Evolutionary conservation across 2,113 vertebrate species (phyloP).

Genomic region (Neodon shergylaensis): DNA sequence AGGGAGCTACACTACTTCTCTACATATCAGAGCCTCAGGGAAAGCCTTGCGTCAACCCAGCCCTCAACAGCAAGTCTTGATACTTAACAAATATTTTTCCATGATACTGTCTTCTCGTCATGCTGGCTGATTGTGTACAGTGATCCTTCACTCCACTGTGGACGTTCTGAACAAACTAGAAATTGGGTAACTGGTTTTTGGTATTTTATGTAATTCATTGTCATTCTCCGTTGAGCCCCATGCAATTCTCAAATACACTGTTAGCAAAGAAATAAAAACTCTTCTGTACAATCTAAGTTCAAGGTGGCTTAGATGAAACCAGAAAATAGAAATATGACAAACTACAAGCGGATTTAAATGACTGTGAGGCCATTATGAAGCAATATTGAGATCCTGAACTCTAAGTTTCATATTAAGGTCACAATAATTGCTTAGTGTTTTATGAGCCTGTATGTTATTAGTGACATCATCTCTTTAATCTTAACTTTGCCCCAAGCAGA

Average conservation of each 20-base stretch:
- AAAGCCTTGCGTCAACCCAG: neutral
- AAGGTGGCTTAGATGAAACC: conserved; percentile 78
- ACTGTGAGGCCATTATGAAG: conserved; percentile 81
- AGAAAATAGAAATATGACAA: conserved; percentile 79
- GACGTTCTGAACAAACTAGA: conserved; percentile 39
- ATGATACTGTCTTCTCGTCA: neutral
- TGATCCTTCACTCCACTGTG: neutral
- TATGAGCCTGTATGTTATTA: conserved; percentile 83
- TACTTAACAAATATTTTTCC: conserved; percentile 7
- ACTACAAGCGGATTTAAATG: conserved; percentile 86
- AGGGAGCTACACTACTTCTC: neutral
- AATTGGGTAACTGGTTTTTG: conserved; percentile 46
- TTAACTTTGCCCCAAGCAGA: conserved; percentile 86
- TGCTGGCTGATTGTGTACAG: neutral
- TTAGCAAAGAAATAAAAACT: conserved; percentile 81
- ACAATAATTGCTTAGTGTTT: conserved; percentile 87
- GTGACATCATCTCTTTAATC: conserved; percentile 85
- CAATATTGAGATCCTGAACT: conserved; percentile 85
- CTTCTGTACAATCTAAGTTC: conserved; percentile 78
- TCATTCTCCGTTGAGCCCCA: conserved; percentile 71
- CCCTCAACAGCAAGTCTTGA: neutral
- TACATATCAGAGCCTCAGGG: neutral
- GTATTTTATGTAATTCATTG: conserved; percentile 71
- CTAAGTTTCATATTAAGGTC: conserved; percentile 87
- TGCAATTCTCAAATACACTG: conserved; percentile 74